Conservation (phyloP, 2,797 vertebrate genomes). For the Neomorphus geoffroyi region DNA sequence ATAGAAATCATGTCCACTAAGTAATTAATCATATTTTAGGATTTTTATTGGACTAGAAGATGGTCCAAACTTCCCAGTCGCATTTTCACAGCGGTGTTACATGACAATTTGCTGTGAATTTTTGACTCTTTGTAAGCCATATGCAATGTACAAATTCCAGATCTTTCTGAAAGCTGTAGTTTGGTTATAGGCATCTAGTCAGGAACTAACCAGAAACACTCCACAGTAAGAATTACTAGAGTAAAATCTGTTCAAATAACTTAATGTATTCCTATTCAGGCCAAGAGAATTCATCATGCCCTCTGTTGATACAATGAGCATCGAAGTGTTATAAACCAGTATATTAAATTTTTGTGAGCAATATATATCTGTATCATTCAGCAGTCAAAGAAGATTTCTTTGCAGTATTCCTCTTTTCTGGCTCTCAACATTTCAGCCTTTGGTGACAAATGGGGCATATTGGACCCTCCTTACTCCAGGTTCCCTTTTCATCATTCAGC, state of each 20-base stretch:
- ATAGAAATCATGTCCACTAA: neutral
- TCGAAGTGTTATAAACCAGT: neutral
- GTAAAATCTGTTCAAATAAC: neutral
- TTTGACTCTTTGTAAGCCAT: neutral
- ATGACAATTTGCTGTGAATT: neutral
- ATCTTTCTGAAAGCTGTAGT: neutral
- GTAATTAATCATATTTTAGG: neutral
- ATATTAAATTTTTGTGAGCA: neutral
- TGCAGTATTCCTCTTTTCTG: neutral
- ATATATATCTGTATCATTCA: conserved; percentile 8
- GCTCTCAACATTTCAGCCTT: neutral
- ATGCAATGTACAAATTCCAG: neutral
- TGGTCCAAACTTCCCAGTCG: neutral
- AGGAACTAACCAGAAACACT: neutral
- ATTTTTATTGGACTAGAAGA: neutral
- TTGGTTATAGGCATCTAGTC: neutral
- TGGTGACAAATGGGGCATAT: neutral
- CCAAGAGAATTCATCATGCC: neutral
- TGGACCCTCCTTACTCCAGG: neutral
- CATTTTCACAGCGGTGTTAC: neutral
- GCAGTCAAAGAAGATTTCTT: neutral
- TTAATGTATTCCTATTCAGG: neutral
- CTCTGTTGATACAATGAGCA: neutral
- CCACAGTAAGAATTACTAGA: neutral
- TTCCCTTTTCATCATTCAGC: neutral